phyloP scores from a whole-genome alignment of 23 tunicate species.

The Trididemnum nubilum region DNA sequence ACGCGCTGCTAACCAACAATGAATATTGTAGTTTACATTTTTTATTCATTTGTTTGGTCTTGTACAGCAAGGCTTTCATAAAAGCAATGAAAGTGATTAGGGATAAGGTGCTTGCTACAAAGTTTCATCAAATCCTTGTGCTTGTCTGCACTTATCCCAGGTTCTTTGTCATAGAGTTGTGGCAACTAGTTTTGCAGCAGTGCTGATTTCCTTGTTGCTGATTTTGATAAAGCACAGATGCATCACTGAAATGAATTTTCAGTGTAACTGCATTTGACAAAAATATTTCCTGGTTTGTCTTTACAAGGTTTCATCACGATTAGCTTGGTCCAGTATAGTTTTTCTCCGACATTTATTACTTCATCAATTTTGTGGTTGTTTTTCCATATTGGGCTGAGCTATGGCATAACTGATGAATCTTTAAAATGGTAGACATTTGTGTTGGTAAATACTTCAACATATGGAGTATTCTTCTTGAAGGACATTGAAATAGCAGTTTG shows the following conservation, averaged over 20 bases:
- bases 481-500: not conserved
- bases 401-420: no score
- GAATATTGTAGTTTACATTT: no score
- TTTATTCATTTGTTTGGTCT: no score
- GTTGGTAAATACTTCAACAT: not conserved
- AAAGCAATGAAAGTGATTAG: not conserved
- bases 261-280: constrained; percentile 18
- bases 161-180: not conserved
- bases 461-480: not conserved
- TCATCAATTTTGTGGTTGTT: not conserved
- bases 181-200: not conserved
- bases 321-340: constrained; percentile 28
- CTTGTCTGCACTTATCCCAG: not conserved
- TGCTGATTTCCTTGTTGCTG: no score
- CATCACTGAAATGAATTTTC: constrained; percentile 15
- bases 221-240: no score
- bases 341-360: constrained; percentile 17
- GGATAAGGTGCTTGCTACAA: not conserved
- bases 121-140: not conserved
- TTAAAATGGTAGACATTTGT: no score
- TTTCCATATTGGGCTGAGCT: not conserved
- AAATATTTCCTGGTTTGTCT: not conserved
- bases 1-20: no score
- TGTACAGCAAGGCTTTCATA: no score
- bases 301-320: constrained; percentile 16